phyloP scores from a whole-genome alignment of 2,797 vertebrate species.

The Enteromius radiatus region DNA sequence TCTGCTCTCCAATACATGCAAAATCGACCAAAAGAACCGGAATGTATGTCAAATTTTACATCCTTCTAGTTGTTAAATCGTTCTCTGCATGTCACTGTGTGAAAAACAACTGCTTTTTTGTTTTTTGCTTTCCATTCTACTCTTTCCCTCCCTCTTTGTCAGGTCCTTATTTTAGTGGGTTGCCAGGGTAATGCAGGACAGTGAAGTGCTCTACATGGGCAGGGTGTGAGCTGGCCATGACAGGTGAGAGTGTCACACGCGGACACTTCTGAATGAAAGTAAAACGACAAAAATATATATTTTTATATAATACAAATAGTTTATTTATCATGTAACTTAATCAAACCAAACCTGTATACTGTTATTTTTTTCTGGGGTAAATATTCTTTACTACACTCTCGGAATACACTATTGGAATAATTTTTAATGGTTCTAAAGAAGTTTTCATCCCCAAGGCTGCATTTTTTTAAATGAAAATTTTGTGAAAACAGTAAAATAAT shows the following conservation, averaged over 20 bases:
- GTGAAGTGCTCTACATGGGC: conserved; percentile 69
- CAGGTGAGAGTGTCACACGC: conserved; percentile 65
- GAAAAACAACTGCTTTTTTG: conserved; percentile 32
- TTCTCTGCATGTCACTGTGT: conserved; percentile 34
- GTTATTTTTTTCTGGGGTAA: not conserved
- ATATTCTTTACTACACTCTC: not conserved
- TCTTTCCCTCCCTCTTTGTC: conserved; percentile 44
- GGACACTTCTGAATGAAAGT: conserved; percentile 16
- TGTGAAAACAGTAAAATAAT: not conserved
- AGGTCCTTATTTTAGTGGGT: conserved; percentile 67
- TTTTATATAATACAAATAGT: not conserved
- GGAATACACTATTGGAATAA: not conserved
- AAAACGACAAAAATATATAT: not conserved
- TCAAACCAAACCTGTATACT: not conserved
- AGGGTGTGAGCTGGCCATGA: conserved; percentile 70
- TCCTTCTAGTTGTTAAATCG: conserved; percentile 10
- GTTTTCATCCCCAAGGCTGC: not conserved
- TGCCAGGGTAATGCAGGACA: conserved; percentile 67
- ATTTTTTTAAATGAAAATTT: not conserved
- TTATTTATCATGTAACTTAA: not conserved
- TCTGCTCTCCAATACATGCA: not conserved
- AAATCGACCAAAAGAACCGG: not conserved
- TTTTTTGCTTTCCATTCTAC: conserved; percentile 53
- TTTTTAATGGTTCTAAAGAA: not conserved
- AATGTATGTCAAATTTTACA: not conserved